Base-by-base conservation (phyloP, 2,888 invertebrate species). In the Leptogaster cylindrica region DNA sequence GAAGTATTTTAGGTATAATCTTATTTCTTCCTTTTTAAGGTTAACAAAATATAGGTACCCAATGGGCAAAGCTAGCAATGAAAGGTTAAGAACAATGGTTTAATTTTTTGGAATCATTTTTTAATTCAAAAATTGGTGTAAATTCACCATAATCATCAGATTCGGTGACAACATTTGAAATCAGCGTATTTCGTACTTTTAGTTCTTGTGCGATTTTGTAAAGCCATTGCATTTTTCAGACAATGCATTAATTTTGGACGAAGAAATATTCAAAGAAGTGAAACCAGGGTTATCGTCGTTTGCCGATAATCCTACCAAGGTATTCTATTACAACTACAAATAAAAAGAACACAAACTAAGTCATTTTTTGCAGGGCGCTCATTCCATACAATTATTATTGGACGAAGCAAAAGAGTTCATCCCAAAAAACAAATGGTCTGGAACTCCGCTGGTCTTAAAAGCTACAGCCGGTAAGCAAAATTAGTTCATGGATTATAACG, bases 221-320 rank as follows among this genome's bases (percentile, higher is more conserved):
- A 31, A 31, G 31, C 8, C 8, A 31, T 7, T 27, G 23, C 25
- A 58, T 36, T 28, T 50, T 23, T 71, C 76, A 64, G 83, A 84
- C 74, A 85, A 86, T 36, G 89, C 89, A 75, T 83, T 96, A 76
- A 87, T 92, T 73, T 82, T 96, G 70, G 91, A 92, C 71, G 87
- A 88, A 73, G 94, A 95, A 82, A 84, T 91, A 66, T 96, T 91
- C 77, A 87, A 87, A 73, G 90, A 94, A 80, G 87, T 88, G 0
- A 95, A 95, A 76, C 97, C 97, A 0, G 97, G 97, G 0, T 82
- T 98, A 44, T 97, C 97, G 3, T 88, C 91, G 0, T 97, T 88
- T 79, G 91, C 90, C 0, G 89, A 92, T 73, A 86, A 89, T 68
- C 95, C 96, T 0, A 82, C 83, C 66, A 87, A 89, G 83, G 91